phyloP scores from a whole-genome alignment of 2,797 vertebrate species.

The Acrossocheilus wenchowensis region DNA sequence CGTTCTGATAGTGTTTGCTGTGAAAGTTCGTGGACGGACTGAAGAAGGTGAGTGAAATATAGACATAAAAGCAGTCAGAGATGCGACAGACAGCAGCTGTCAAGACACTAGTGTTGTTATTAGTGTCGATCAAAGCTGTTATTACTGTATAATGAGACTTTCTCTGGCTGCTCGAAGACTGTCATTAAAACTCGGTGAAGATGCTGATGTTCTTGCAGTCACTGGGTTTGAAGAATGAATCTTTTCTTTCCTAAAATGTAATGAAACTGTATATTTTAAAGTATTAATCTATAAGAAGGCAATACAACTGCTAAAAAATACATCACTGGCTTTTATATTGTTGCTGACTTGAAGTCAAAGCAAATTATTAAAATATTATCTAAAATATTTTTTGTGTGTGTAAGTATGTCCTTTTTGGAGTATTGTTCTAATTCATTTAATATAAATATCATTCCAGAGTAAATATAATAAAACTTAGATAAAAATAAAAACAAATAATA shows the following conservation, averaged over 20 bases:
- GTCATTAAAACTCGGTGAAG: not conserved
- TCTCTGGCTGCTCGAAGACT: not conserved
- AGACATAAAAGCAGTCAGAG: not conserved
- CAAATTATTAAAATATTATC: not conserved
- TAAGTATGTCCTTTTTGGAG: not conserved
- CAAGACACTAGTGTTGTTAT: not conserved
- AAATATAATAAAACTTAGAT: not conserved
- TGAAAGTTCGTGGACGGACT: constrained; percentile 72
- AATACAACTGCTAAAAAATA: not conserved
- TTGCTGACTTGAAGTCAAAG: not conserved
- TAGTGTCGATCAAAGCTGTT: not conserved
- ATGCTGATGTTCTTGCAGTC: not conserved
- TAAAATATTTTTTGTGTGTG: not conserved
- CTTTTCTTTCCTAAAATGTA: not conserved
- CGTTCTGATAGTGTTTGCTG: constrained; percentile 73
- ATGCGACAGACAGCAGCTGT: not conserved
- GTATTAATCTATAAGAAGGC: not conserved
- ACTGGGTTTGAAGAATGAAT: not conserved
- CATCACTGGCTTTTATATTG: not conserved
- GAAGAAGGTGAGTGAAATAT: constrained; percentile 69
- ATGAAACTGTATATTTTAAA: not conserved
- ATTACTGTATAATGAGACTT: not conserved
- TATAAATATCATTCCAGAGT: not conserved
- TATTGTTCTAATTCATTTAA: not conserved
- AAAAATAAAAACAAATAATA: not conserved